These are phyloP conservation scores for Manis javanica DNA, from an alignment of 2,797 vertebrate species.

Conservation along the genomic window DNA sequence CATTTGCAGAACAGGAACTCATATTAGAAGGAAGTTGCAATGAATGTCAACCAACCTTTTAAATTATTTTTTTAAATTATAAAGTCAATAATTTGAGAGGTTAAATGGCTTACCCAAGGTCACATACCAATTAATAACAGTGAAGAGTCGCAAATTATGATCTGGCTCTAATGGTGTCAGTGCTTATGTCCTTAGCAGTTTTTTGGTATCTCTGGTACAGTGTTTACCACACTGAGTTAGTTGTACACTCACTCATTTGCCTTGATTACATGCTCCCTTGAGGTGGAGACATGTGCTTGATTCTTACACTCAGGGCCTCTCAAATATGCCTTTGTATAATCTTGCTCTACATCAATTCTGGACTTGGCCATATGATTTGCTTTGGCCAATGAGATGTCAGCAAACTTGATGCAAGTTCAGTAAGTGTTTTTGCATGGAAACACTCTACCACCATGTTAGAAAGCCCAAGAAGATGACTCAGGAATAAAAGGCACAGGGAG, in stretches of 20 bases:
- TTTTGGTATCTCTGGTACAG: not conserved
- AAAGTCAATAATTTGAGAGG: not conserved
- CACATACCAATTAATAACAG: not conserved
- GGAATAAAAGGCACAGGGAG: not conserved
- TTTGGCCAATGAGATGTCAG: not conserved
- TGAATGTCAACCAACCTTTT: not conserved
- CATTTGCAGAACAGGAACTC: not conserved
- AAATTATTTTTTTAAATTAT: not conserved
- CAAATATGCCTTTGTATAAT: not conserved
- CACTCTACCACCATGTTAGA: not conserved
- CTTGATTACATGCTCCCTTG: not conserved
- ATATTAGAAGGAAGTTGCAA: not conserved
- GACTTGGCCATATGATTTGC: not conserved
- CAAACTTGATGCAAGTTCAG: not conserved
- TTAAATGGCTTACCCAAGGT: not conserved
- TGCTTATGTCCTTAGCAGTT: not conserved
- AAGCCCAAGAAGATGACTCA: not conserved
- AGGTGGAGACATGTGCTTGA: not conserved
- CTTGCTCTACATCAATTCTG: not conserved
- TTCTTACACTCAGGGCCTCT: not conserved
- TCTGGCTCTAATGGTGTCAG: not conserved
- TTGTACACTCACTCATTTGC: not conserved
- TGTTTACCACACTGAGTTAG: not conserved
- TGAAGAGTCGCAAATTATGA: not conserved
- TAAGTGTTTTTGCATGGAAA: not conserved